Evolutionary conservation across 2,113 vertebrate species (phyloP), one percentile per base, ranked within the genome.

Genomic region (Pterocles gutturalis): DNA sequence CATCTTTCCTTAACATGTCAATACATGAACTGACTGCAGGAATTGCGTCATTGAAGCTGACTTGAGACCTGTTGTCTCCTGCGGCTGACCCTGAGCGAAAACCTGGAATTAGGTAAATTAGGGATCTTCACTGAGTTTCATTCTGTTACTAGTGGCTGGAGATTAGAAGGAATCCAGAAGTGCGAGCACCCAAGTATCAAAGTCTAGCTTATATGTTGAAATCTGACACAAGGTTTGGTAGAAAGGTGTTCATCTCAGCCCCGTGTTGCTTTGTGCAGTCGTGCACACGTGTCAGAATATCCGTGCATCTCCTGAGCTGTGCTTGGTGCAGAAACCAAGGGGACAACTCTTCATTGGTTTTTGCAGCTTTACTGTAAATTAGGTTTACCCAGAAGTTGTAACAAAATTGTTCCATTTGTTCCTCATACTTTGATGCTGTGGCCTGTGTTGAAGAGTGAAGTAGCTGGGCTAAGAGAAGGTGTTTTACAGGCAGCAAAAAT

Each of bases 401-500:
- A 66, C 3, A 4, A 57, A 80, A 61, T 17, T 17, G n/a, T 91
- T 93, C 41, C 41, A 9, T 89, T 93, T 73, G n/a, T 78, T 93
- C 60, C 69, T 53, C 11, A 4, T n/a, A 5, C 89, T 95, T 87
- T 94, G 87, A 91, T 91, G 67, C 73, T 22, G 69, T 41, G n/a
- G 58, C 34, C 28, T 34, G 2, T 41, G 54, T 43, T 91, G 67
- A 65, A 61, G 45, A 64, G n/a, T 45, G 73, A 85, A 43, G 61
- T 24, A 64, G 58, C 58, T 86, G 67, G 33, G 29, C 43, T 77
- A 58, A 55, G 66, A 84, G 31, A 36, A 89, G 26, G 54, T 72
- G 79, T 83, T 92, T 83, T 73, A 93, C 45, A 49, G 91, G 72
- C 71, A 73, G 58, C 54, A 89, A 45, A 87, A 93, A 36, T 78